A percentile compares a stretch with the other conserved stretches of the same genome.
Evolutionary conservation across 2,888 invertebrate genomes (phyloP).

Genomic region (Stenolophus ochropezus): DNA sequence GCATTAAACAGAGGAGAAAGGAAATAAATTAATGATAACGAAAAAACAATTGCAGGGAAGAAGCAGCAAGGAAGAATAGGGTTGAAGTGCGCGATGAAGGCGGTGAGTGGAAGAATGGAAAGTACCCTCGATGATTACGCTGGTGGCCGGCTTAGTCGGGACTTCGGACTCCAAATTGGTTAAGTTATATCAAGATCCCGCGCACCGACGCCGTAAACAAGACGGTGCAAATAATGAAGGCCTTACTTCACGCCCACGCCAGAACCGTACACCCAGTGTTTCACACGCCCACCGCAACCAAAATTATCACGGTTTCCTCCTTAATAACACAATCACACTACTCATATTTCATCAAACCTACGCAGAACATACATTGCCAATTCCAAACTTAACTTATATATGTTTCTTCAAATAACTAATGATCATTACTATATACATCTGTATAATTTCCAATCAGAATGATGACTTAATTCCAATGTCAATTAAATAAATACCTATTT

Average conservation of each 20-base stretch:
- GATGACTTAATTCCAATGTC: too few relatives aligned
- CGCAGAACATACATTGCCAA: too few relatives aligned
- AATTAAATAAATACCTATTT: too few relatives aligned
- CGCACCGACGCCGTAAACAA: slow-evolving; percentile 48
- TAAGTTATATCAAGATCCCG: slow-evolving; percentile 57
- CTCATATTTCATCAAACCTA: too few relatives aligned
- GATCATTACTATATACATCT: too few relatives aligned
- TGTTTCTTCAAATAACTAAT: too few relatives aligned
- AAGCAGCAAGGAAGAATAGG: slow-evolving; percentile 18
- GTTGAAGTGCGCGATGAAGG: slow-evolving; percentile 37
- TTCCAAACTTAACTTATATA: too few relatives aligned
- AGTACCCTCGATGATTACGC: slow-evolving; percentile 54
- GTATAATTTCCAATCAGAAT: too few relatives aligned
- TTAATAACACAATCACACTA: not conserved
- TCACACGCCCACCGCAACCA: not conserved
- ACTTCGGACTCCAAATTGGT: slow-evolving; percentile 53
- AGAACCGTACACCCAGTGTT: not conserved
- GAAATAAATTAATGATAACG: slow-evolving; percentile 51
- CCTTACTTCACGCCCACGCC: slow-evolving; percentile 3
- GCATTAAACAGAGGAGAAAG: slow-evolving; percentile 25
- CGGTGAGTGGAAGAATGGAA: slow-evolving; percentile 51
- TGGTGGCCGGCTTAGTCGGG: slow-evolving; percentile 18
- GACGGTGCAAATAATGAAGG: slow-evolving; percentile 48
- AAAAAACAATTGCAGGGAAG: slow-evolving; percentile 46
- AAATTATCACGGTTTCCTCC: not conserved